Evolutionary conservation across 1,140 invertebrate genomes (phyloP).

Genomic region (Pseudomyrmex flavicornis): DNA sequence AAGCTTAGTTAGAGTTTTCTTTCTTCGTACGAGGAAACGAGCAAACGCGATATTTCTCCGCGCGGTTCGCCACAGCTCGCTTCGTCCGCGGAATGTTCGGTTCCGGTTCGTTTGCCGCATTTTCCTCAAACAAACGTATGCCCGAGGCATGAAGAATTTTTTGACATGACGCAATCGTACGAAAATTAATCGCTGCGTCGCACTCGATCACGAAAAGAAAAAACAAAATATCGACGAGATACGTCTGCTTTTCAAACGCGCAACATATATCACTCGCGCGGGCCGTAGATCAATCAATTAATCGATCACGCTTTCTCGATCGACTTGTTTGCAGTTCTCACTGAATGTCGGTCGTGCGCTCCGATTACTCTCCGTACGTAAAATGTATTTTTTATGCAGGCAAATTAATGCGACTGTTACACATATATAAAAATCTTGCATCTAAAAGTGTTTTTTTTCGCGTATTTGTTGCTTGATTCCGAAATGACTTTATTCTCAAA

Average conservation of each 20-base stretch:
- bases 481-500: slow-evolving; percentile 13
- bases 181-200: slow-evolving; percentile 7
- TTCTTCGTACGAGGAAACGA: slow-evolving; percentile 28
- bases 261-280: slow-evolving; percentile 18
- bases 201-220: neutral
- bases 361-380: slow-evolving; percentile 23
- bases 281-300: slow-evolving; percentile 24
- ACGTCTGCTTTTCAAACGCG: neutral
- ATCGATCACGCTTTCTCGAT: slow-evolving; percentile 34
- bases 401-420: neutral
- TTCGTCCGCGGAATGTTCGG: neutral
- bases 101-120: neutral
- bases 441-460: neutral
- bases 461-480: neutral
- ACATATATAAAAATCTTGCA: neutral
- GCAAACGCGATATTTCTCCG: slow-evolving; percentile 28
- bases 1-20: slow-evolving; percentile 7
- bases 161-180: neutral
- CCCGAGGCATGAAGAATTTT: neutral
- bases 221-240: neutral
- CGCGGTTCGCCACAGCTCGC: slow-evolving; percentile 12
- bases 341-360: slow-evolving; percentile 9
- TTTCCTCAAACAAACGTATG: neutral
- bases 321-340: slow-evolving; percentile 4
- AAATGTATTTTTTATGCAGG: slow-evolving; percentile 18